Base-by-base conservation (phyloP, 2,113 vertebrate species). In the Elephas maximus region DNA sequence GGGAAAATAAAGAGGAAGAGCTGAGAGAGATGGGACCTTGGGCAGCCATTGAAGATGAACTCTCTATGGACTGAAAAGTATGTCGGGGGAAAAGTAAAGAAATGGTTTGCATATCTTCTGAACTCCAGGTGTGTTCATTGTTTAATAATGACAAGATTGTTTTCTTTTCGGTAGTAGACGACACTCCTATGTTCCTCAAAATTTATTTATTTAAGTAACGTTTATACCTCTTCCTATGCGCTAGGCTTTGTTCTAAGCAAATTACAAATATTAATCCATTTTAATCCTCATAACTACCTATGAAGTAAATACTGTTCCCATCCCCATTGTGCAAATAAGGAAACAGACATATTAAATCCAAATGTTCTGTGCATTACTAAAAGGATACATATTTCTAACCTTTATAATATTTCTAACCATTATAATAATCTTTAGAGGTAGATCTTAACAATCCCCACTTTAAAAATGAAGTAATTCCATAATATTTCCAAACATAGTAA, bases 381-480 rank as follows among this genome's bases (percentile, higher is more conserved):
- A 7, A 67, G 33, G 33, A 83, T 62, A 51, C 1, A 53, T 88
- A 62, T n/a, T 76, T 94, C 63, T 93, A 94, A 76, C 83, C 10
- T 37, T 28, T 28, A n/a, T 81, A 82, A 53, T 88, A 62, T n/a
- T 76, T 94, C 63, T 93, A 94, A 76, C 83, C 10, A 33, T 88
- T 62, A 93, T 15, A 83, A 63, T 94, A 24, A 18, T 60, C 15
- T 71, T 89, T 44, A 77, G 24, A 86, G 33, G 20, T 37, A 87
- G 67, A 21, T 62, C 18, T 95, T 96, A 95, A 30, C 10, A 57
- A 88, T 78, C 57, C 44, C 26, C 21, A 28, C 41, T 83, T 95
- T 51, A 53, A 96, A 93, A 90, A 79, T 94, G 17, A 92, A 76
- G 60, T 88, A 73, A 4, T 69, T 93, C 28, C 90, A 65, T 57